Base-by-base conservation (phyloP, 2,888 invertebrate genomes). In the Leptopterna dolabrata region DNA sequence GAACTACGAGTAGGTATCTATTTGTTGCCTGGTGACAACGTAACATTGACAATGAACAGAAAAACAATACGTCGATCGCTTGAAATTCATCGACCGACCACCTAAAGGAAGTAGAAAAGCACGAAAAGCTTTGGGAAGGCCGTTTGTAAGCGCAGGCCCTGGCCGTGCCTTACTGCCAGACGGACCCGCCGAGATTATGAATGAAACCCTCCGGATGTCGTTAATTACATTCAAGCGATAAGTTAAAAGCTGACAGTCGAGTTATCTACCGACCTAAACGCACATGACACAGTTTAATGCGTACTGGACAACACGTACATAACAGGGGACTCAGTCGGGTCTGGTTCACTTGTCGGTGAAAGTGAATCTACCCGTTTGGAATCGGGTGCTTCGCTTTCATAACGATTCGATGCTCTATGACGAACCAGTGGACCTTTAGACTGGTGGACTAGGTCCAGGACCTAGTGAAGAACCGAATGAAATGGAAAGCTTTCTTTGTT, bases 321-420 rank as follows among this genome's bases (percentile, higher is more conserved):
- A 63, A 63, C 63, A 63, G 51, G 63, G 63, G 63, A 19, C n/a
- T 19, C 19, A 9, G n/a, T n/a, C 6, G n/a, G 63, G 24, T 63
- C 63, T 63, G 63, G 63, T 63, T 63, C 51, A 51, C 51, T 63
- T 63, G 63, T 63, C 24, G 63, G 63, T 63, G 63, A 63, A 63
- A 63, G 63, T 63, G 63, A 63, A 63, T 63, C 63, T 63, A 63
- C 63, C 63, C 63, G 63, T 63, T 63, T 24, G 27, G 63, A 63
- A 63, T 63, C 63, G 63, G 63, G n/a, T 63, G 63, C 24, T 24
- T 63, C 63, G 63, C 63, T 63, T 63, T 63, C 63, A 63, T 63
- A 63, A 63, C 24, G 63, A 63, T 63, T 24, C 9, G 63, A 11
- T 24, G 36, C 36, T 36, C 36, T 36, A 36, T 2, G 36, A n/a